Evolutionary conservation across 2,113 vertebrate species (phyloP).

Genomic region (Istiophorus platypterus): DNA sequence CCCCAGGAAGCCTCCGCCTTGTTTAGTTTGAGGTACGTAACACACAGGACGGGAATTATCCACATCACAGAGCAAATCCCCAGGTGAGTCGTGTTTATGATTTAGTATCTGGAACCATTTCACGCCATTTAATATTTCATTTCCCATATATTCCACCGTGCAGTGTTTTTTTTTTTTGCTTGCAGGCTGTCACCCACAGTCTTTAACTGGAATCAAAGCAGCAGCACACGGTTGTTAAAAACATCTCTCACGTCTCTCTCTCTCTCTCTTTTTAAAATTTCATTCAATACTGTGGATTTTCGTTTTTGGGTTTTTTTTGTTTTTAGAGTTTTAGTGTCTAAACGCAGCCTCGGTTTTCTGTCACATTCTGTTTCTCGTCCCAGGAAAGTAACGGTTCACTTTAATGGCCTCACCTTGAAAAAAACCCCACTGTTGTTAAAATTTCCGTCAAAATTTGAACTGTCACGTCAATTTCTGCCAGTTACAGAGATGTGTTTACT

Average conservation of each 20-base stretch:
- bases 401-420: too few species aligned
- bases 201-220: not conserved
- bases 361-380: not conserved
- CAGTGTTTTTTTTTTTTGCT: too few species aligned
- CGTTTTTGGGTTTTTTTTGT: too few species aligned
- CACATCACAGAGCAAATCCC: not conserved
- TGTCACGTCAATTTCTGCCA: not conserved
- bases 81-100: not conserved
- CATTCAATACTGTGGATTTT: not conserved
- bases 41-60: not conserved
- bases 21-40: not conserved
- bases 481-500: too few species aligned
- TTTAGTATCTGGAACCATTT: not conserved
- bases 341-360: not conserved
- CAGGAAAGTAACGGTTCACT: not conserved
- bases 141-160: not conserved
- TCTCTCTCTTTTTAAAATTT: not conserved
- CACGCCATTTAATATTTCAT: not conserved
- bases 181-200: too few species aligned
- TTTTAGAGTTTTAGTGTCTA: too few species aligned
- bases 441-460: not conserved
- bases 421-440: not conserved
- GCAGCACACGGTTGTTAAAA: not conserved
- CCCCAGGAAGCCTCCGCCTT: too few species aligned
- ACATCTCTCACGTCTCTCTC: too few species aligned